Percentiles rank a stretch among this genome's conserved stretches.
These are phyloP conservation scores for Nymphalis c-album DNA, from an alignment of 2,888 invertebrate species.

Conservation along the genomic window DNA sequence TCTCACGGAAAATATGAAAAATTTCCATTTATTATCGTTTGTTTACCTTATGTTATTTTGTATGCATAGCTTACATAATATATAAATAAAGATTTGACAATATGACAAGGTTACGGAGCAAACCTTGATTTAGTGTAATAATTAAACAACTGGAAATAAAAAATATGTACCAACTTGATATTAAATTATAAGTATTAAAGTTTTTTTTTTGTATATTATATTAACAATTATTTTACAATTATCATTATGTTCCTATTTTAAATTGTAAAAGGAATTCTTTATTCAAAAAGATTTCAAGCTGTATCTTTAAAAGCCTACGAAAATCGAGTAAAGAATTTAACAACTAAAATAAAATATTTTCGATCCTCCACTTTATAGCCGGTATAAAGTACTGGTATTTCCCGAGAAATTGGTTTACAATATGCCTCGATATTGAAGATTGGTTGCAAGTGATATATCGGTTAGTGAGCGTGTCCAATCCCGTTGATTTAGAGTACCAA, in stretches of 20 bases:
- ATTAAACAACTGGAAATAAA: too few relatives aligned
- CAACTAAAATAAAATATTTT: slow-evolving; percentile 14
- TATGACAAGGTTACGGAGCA: too few relatives aligned
- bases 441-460: slow-evolving; percentile 57
- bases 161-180: too few relatives aligned
- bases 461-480: slow-evolving; percentile 67
- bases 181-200: too few relatives aligned
- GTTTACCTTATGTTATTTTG: background rate
- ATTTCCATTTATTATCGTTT: background rate
- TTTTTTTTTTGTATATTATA: too few relatives aligned
- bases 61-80: too few relatives aligned
- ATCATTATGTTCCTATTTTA: background rate
- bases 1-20: background rate
- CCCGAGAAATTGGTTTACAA: slow-evolving; percentile 31
- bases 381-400: slow-evolving; percentile 18
- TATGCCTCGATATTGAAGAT: slow-evolving; percentile 38
- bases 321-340: background rate
- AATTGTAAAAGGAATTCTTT: background rate
- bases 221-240: too few relatives aligned
- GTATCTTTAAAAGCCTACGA: background rate
- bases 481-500: slow-evolving; percentile 72
- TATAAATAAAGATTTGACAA: too few relatives aligned
- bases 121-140: too few relatives aligned
- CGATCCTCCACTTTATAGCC: slow-evolving; percentile 11
- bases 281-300: background rate